Conservation (phyloP, 2,797 vertebrate genomes). For the Varecia variegata region DNA sequence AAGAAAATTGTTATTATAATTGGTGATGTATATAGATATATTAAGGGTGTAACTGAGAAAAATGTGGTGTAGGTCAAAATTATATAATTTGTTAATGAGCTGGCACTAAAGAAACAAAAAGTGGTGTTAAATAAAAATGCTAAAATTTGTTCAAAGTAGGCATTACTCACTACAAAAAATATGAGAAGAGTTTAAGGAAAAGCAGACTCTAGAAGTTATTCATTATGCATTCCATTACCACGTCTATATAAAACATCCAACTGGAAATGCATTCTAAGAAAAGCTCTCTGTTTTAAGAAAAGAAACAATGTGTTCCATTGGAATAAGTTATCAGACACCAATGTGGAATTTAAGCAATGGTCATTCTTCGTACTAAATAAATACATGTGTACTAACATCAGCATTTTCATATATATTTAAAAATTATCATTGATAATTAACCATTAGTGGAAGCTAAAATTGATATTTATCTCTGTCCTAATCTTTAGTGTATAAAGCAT, state of each 20-base stretch:
- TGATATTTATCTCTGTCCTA: not conserved
- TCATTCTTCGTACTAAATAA: not conserved
- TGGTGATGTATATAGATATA: not conserved
- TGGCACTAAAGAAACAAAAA: conserved; percentile 37
- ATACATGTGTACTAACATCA: not conserved
- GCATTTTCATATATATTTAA: not conserved
- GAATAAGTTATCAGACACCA: conserved; percentile 50
- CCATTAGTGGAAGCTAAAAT: not conserved
- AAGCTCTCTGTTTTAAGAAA: conserved; percentile 65
- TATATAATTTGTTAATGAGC: conserved; percentile 52
- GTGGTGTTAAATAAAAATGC: conserved; percentile 55
- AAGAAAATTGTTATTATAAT: not conserved
- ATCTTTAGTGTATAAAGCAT: not conserved
- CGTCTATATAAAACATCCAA: conserved; percentile 57
- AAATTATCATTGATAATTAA: not conserved
- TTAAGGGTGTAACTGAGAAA: conserved; percentile 20
- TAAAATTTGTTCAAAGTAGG: conserved; percentile 46
- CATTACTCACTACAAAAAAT: conserved; percentile 25
- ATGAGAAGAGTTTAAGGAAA: conserved; percentile 42
- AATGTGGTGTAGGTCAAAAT: conserved; percentile 13
- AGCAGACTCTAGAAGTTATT: conserved; percentile 48
- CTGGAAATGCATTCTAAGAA: conserved; percentile 67
- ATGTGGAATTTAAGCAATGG: conserved; percentile 35
- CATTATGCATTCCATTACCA: conserved; percentile 63
- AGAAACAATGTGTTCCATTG: conserved; percentile 56